Evolutionary conservation across 37 sponge, comb jelly and placozoan genomes (phyloP).

Genomic region (Spongia lamella): DNA sequence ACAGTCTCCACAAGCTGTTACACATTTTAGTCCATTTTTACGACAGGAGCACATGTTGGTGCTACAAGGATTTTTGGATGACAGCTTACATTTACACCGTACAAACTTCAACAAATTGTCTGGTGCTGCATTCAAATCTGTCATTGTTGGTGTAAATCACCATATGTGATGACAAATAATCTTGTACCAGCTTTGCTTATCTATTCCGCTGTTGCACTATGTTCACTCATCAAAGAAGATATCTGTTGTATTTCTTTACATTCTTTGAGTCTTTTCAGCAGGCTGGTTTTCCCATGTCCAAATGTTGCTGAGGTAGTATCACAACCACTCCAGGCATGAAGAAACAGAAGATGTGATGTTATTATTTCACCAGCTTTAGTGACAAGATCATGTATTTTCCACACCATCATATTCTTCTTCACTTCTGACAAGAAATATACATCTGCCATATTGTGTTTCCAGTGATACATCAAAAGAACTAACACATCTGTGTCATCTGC

Average conservation of each 20-base stretch:
- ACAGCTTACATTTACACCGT: conserved; percentile 31
- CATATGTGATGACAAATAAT: no score
- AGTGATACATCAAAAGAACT: conserved; percentile 25
- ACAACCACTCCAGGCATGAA: conserved; percentile 54
- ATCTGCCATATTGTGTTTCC: conserved; percentile 21
- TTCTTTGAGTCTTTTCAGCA: conserved; percentile 17
- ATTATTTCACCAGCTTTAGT: neutral
- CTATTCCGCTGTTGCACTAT: conserved; percentile 21
- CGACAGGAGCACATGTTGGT: conserved; percentile 18
- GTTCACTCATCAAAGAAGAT: conserved; percentile 38
- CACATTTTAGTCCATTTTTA: conserved; percentile 20
- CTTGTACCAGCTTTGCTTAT: no score
- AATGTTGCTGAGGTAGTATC: conserved; percentile 43
- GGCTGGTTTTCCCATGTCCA: conserved; percentile 40
- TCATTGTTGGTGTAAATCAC: conserved; percentile 16
- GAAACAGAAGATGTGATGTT: conserved; percentile 16
- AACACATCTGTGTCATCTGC: conserved; percentile 24
- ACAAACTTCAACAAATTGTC: conserved; percentile 24
- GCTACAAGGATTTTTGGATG: conserved; percentile 44
- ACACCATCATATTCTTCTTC: conserved; percentile 16
- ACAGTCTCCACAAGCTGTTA: conserved; percentile 46
- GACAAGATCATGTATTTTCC: conserved; percentile 32
- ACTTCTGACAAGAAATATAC: conserved; percentile 34
- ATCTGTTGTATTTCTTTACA: conserved; percentile 21
- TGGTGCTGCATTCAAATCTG: conserved; percentile 26